Base-by-base conservation (phyloP, 2,888 invertebrate species). In the Clanis bilineata region DNA sequence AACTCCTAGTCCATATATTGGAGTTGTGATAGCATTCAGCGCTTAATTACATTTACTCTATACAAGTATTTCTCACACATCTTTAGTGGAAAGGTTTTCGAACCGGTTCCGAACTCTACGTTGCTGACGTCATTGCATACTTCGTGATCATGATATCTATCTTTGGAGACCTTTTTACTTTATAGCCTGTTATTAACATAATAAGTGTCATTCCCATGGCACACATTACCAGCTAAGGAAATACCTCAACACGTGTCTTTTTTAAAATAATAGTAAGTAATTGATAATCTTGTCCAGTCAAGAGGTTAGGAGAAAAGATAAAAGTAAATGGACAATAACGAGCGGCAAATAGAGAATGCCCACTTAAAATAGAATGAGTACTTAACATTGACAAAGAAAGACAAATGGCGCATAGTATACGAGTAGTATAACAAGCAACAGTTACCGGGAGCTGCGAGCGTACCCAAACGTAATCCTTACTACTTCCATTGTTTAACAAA, bases 11-110 rank as follows among this genome's bases (percentile, higher is more conserved):
- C 64, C 64, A 18, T 63, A 66, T 69, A 64, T 76, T 64, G 67
- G 67, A 64, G 60, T 41, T 62, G 66, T 64, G 64, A 70, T 71
- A 65, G 60, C 71, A 67, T 75, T 76, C 72, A 71, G 67, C 64
- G 64, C 70, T 66, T 75, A 69, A 74, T 75, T 70, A 68, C 68
- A 72, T 63, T 64, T 70, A 68, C 70, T 77, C 77, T 70, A 68
- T 76, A 74, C 73, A 72, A 74, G 82, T 82, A 82, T 83, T 82
- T 82, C 79, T 76, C 80, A 79, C 78, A 73, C 74, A 76, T 73
- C 71, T 73, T 68, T 72, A 71, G 68, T 80, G 75, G 77, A 82
- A 83, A 82, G 77, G 78, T 76, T 80, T 71, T 67, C 67, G 64
- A 78, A 83, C 83, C 77, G 81, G 83, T 84, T 80, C 60, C 69